Conservation (phyloP, 2,888 invertebrate genomes). For the Drosophila heteroneura region DNA sequence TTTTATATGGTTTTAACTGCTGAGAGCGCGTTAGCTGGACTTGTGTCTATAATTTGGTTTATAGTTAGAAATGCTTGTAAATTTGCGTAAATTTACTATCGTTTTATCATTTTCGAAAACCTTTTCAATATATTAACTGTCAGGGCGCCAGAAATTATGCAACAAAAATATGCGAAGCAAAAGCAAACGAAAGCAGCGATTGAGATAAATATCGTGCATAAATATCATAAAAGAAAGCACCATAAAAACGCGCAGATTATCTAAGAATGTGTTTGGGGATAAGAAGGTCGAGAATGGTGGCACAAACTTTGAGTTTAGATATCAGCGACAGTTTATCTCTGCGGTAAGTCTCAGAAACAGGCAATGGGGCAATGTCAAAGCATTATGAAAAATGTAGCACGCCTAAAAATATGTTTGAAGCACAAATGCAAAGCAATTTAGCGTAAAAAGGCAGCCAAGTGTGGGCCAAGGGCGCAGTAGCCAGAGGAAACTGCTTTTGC, state of each 20-base stretch:
- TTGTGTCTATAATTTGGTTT: conserved; percentile 42
- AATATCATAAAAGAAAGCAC: conserved; percentile 74
- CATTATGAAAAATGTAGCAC: conserved; percentile 76
- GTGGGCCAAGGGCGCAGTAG: not conserved
- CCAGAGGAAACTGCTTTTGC: not conserved
- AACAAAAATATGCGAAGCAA: conserved; percentile 28
- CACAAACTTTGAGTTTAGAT: conserved; percentile 59
- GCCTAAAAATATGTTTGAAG: conserved; percentile 71
- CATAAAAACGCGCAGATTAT: conserved; percentile 73
- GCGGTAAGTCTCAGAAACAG: conserved; percentile 26
- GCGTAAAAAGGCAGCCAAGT: conserved; percentile 60
- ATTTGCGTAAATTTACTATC: conserved; percentile 55
- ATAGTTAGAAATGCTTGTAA: conserved; percentile 58
- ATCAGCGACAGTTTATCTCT: conserved; percentile 74
- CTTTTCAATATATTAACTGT: conserved; percentile 76
- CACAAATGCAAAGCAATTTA: conserved; percentile 75
- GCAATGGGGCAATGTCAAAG: conserved; percentile 43
- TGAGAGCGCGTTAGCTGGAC: conserved; percentile 7
- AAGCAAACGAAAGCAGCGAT: conserved; percentile 50
- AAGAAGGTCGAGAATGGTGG: conserved; percentile 4
- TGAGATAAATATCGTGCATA: conserved; percentile 75
- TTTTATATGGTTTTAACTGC: conserved; percentile 34
- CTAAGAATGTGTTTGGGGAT: conserved; percentile 36
- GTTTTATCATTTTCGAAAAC: conserved; percentile 54
- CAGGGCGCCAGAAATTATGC: conserved; percentile 62